Evolutionary conservation across 2,113 vertebrate genomes (phyloP), one percentile per base, ranked within the genome.

Genomic region (Menura novaehollandiae): DNA sequence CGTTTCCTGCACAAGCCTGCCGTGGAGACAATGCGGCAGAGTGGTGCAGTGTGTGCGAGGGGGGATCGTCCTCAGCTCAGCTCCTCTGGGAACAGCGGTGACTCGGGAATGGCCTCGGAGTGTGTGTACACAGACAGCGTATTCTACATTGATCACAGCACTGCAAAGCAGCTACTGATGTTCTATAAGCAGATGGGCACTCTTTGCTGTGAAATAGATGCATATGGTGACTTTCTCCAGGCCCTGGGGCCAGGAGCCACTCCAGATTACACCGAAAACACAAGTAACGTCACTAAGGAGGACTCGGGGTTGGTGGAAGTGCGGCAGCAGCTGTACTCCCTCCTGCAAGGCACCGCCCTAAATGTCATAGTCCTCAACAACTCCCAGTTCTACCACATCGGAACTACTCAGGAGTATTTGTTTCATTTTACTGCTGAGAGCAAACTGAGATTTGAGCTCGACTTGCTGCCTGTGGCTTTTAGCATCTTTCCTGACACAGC

Each of bases 161-260:
- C 97, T 39, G 98, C 98, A 1, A 92, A 85, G 95, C 95, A n/a
- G 30, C 96, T 99, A 2, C 97, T 99, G 33, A 23, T 32, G 3
- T 97, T 99, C 84, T 98, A 98, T 41, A 97, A 97, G 90, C 94
- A 98, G 60, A 22, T 99, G 44, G 97, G 95, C 27, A 88, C 95
- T 7, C 84, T 99, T 30, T 88, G 86, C 58, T 99, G 99, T 97
- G 99, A 99, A 96, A 98, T 99, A 56, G 99, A 99, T 62, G 99
- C 99, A 0, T 99, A 99, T 33, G 99, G 99, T 28, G 99, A 99
- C 94, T 99, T 99, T 56, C 98, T 99, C 3, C 99, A 99, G 96
- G 99, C 99, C 7, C 95, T 99, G 87, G 99, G 99, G 14, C 95
- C 98, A 8, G 90, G 97, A 33, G 98, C 99, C 63, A 98, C 98